Conservation (phyloP, 2,113 vertebrate genomes). For the Phrynocephalus versicolor region DNA sequence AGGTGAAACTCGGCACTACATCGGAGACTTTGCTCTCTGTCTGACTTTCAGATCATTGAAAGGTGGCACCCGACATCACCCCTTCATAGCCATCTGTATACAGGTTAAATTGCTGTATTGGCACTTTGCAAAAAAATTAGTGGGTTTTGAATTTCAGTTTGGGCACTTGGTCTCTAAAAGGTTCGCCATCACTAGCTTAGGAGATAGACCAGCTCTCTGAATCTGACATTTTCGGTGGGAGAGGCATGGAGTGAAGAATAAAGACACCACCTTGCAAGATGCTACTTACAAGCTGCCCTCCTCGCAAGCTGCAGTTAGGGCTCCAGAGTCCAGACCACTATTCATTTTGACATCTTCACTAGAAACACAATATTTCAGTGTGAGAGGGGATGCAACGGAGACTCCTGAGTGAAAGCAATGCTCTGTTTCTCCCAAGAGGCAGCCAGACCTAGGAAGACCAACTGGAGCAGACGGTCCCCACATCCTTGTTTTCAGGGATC, state of each 20-base stretch:
- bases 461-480: too few species aligned
- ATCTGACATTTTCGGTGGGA: too few species aligned
- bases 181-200: too few species aligned
- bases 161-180: too few species aligned
- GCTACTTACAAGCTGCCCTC: too few species aligned
- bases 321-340: background rate
- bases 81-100: too few species aligned
- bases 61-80: too few species aligned
- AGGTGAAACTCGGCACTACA: background rate
- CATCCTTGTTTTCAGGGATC: background rate
- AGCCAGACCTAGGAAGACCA: background rate
- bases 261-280: background rate
- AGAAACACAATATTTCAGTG: background rate
- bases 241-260: too few species aligned
- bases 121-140: too few species aligned
- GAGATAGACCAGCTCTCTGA: too few species aligned
- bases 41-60: background rate
- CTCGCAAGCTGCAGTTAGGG: background rate
- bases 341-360: background rate
- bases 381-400: background rate
- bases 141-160: too few species aligned
- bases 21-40: background rate
- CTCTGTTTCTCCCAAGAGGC: background rate
- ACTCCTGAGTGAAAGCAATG: background rate
- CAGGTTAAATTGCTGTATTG: too few species aligned